phyloP scores from a whole-genome alignment of 2,888 invertebrate species.

The Bembecia ichneumoniformis region DNA sequence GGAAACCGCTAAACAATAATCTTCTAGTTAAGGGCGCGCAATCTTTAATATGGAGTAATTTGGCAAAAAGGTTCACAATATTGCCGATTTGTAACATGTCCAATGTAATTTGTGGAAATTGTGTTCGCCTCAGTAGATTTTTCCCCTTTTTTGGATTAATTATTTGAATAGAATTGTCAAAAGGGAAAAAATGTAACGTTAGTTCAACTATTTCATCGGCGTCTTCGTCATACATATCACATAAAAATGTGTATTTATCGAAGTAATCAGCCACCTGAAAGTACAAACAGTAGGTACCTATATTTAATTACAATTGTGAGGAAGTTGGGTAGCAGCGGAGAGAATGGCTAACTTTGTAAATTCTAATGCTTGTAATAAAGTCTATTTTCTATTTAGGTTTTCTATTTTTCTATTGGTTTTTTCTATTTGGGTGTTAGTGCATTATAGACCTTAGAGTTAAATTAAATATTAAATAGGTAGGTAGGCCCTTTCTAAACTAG shows the following conservation, averaged over 20 bases:
- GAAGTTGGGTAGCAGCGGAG: too few relatives aligned
- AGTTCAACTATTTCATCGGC: constrained; percentile 79
- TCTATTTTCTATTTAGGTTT: too few relatives aligned
- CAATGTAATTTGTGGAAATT: constrained; percentile 73
- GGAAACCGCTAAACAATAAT: constrained; percentile 71
- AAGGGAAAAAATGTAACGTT: constrained; percentile 80
- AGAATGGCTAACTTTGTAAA: too few relatives aligned
- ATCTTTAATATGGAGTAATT: constrained; percentile 78
- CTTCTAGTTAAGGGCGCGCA: constrained; percentile 79
- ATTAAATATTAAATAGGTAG: too few relatives aligned
- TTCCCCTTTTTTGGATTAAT: constrained; percentile 73
- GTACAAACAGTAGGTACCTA: not conserved
- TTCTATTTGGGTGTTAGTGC: too few relatives aligned
- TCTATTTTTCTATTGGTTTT: too few relatives aligned
- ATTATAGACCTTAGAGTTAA: too few relatives aligned
- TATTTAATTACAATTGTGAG: too few relatives aligned
- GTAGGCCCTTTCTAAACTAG: too few relatives aligned
- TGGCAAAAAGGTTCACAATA: constrained; percentile 79
- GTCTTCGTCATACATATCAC: constrained; percentile 89
- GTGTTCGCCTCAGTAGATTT: constrained; percentile 75
- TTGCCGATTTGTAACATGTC: constrained; percentile 83
- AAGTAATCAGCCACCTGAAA: constrained; percentile 63
- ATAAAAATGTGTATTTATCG: constrained; percentile 74
- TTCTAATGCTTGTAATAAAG: too few relatives aligned
- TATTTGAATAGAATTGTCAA: constrained; percentile 86